Base-by-base conservation (phyloP, 35 echinoderm and acorn worm genomes). In the Ophioderma brevispina region DNA sequence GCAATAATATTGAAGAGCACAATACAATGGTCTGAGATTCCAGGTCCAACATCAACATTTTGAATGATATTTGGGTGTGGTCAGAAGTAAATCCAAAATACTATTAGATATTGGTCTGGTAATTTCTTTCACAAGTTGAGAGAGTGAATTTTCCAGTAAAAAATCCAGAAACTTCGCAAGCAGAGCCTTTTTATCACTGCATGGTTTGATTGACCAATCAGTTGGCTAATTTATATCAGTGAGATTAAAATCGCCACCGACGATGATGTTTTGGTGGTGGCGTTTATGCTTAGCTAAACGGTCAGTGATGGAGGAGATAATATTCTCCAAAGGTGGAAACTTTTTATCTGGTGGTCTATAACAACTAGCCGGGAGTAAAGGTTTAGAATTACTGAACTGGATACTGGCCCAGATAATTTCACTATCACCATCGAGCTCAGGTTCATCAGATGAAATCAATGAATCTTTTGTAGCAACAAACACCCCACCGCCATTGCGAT, bases 11-110 rank as follows among this genome's bases (percentile, higher is more conserved):
- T 42, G 30, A 92, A 87, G 37, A 23, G 13, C 0, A 92, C 84
- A 14, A 87, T 35, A 35, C 36, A 76, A 37, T 80, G 90, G 36
- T 92, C 90, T 1, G 82, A 92, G 36, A 87, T 87, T 64, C 90
- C 84, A n/a, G 90, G 84, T 31, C 49, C 15, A 32, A 80, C 37
- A 31, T 77, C 76, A 25, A 87, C 39, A 32, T 86, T 63, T 23
- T 38, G 38, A 19, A 90, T 37, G 37, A 87, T 32, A 5, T 78
- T 37, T 32, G 76, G 84, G 40, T 85, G 75, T 50, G 84, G 41
- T 46, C 17, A 17, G 5, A 4, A 46, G 17, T 17, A 46, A 17
- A 46, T 46, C 41, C 19, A 92, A 41, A 11, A 77, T 63, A 64
- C 37, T 56, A 32, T 46, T 75, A 38, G 90, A 92, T 23, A 80